A percentile compares a stretch with the other conserved stretches of the same genome.
phyloP scores from a whole-genome alignment of 2,888 invertebrate species.

The Apodemia duryi region DNA sequence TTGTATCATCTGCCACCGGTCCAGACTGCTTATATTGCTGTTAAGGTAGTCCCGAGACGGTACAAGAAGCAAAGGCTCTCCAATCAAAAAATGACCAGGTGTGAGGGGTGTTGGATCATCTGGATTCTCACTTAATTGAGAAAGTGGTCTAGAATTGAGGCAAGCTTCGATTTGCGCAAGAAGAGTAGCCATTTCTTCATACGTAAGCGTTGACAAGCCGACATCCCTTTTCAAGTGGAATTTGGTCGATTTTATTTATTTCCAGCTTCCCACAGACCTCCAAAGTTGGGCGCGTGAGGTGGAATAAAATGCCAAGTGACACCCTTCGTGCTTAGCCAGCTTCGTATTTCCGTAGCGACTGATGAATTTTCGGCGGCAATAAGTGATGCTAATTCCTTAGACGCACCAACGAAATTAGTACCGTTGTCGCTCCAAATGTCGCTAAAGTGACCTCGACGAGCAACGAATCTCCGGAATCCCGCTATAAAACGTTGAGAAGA shows the following conservation, averaged over 20 bases:
- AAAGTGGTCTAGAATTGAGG: constrained; percentile 30
- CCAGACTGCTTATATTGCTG: constrained; percentile 10
- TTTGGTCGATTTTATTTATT: constrained; percentile 28
- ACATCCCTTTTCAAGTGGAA: constrained; percentile 24
- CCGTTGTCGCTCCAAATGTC: constrained; percentile 25
- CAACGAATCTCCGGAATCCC: constrained; percentile 27
- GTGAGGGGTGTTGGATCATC: constrained; percentile 21
- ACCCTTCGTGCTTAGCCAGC: background rate
- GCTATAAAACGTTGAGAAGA: constrained; percentile 25
- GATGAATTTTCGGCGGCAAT: constrained; percentile 14
- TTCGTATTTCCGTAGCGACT: background rate
- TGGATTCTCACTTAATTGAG: background rate
- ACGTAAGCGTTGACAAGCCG: constrained; percentile 25
- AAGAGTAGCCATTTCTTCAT: constrained; percentile 27
- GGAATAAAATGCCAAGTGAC: constrained; percentile 31
- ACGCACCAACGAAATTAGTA: constrained; percentile 28
- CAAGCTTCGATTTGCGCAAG: constrained; percentile 30
- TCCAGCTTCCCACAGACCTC: constrained; percentile 34
- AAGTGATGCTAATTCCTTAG: constrained; percentile 18
- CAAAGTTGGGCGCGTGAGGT: constrained; percentile 30
- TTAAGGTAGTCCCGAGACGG: constrained; percentile 24
- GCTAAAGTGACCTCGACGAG: constrained; percentile 26
- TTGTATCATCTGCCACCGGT: constrained; percentile 14
- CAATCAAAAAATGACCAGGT: constrained; percentile 29
- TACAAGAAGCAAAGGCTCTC: constrained; percentile 26